Percentiles rank a stretch among this genome's conserved stretches.
Evolutionary conservation across 1,140 invertebrate species (phyloP).

Genomic region (Epicauta chinensis): DNA sequence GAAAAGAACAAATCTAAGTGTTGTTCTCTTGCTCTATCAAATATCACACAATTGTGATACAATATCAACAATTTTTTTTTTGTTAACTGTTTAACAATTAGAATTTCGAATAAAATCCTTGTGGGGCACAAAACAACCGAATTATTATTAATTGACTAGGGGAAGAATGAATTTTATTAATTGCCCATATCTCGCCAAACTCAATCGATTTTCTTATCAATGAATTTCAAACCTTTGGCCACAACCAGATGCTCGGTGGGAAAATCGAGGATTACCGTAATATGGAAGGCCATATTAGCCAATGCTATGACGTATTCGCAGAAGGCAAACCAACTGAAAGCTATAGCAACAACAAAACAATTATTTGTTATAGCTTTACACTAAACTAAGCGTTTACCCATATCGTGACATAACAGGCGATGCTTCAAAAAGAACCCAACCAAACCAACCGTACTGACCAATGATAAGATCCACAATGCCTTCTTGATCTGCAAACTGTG

Average conservation of each 20-base stretch:
- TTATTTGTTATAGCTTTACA: constrained; percentile 1
- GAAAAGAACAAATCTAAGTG: too few species aligned
- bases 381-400: constrained; percentile 57
- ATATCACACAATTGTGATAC: too few species aligned
- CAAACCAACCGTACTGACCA: constrained; percentile 71
- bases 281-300: constrained; percentile 87
- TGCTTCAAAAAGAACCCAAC: constrained; percentile 83
- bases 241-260: constrained; percentile 73
- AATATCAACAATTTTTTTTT: too few species aligned
- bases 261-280: constrained; percentile 80
- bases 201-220: too few species aligned
- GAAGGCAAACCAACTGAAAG: constrained; percentile 89
- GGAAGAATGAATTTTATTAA: too few species aligned
- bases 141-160: too few species aligned
- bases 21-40: too few species aligned
- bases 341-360: constrained; percentile 47
- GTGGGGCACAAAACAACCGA: too few species aligned
- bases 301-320: constrained; percentile 87
- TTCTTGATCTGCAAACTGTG: constrained; percentile 58
- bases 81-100: too few species aligned
- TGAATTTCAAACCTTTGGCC: constrained; percentile 20
- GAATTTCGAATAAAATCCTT: too few species aligned
- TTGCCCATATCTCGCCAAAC: too few species aligned
- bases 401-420: constrained; percentile 76
- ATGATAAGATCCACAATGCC: constrained; percentile 66